These are phyloP conservation scores for Yponomeuta sedellus DNA, from an alignment of 2,888 invertebrate species.

Conservation along the genomic window DNA sequence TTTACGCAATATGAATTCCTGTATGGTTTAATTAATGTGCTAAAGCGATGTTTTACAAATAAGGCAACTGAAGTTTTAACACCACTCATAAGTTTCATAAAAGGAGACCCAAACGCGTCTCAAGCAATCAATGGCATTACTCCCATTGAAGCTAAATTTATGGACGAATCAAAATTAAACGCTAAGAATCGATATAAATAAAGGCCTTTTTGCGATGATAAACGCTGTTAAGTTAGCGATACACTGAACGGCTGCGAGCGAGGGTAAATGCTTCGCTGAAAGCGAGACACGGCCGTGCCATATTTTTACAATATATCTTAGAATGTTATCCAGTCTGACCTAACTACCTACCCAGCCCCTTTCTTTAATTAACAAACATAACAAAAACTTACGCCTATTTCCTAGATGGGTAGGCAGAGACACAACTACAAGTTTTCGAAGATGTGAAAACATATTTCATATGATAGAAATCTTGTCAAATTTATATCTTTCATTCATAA, in stretches of 20 bases:
- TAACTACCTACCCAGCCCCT: too few relatives aligned
- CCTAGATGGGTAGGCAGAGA: too few relatives aligned
- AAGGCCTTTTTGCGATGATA: slow-evolving; percentile 4
- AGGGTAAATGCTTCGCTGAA: not conserved
- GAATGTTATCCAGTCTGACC: too few relatives aligned
- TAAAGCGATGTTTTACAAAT: not conserved
- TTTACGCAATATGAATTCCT: not conserved
- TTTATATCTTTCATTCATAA: too few relatives aligned
- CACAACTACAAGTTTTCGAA: too few relatives aligned
- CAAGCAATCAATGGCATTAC: not conserved
- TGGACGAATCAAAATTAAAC: slow-evolving; percentile 1
- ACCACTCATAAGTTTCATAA: not conserved
- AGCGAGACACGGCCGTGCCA: not conserved
- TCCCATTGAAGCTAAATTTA: not conserved
- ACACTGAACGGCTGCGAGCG: not conserved
- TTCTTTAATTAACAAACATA: too few relatives aligned
- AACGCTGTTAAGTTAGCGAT: not conserved
- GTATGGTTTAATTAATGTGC: not conserved
- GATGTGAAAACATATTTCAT: too few relatives aligned
- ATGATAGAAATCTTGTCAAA: too few relatives aligned
- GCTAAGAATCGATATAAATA: slow-evolving; percentile 7
- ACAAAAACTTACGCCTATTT: too few relatives aligned
- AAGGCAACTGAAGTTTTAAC: not conserved
- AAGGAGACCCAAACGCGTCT: not conserved
- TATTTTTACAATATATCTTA: too few relatives aligned